Evolutionary conservation across 2,113 vertebrate genomes (phyloP).

Genomic region (Lampris incognitus): DNA sequence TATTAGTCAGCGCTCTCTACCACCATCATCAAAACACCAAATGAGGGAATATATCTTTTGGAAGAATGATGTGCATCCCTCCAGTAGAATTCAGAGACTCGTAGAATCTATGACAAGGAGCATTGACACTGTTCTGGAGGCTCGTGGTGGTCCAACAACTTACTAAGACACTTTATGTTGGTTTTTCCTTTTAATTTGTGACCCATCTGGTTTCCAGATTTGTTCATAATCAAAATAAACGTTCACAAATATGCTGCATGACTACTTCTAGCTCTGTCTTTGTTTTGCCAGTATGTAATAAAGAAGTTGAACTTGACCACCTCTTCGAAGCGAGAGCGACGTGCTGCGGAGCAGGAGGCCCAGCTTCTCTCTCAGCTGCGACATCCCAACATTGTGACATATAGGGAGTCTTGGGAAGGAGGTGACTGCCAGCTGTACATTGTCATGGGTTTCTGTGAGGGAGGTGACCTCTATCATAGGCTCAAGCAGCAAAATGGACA

Average conservation of each 20-base stretch:
- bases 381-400: conserved; percentile 97
- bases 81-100: too few species aligned
- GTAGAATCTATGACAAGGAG: too few species aligned
- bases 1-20: too few species aligned
- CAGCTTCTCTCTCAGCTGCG: conserved; percentile 92
- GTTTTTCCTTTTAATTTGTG: too few species aligned
- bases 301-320: conserved; percentile 93
- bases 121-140: too few species aligned
- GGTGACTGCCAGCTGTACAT: conserved; percentile 92
- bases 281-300: conserved; percentile 89
- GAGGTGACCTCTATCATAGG: conserved; percentile 94
- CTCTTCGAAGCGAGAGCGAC: conserved; percentile 88
- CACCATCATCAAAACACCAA: too few species aligned
- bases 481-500: conserved; percentile 94
- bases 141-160: too few species aligned
- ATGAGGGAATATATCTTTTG: too few species aligned
- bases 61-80: too few species aligned
- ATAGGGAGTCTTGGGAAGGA: conserved; percentile 97
- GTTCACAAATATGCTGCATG: neutral
- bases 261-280: neutral
- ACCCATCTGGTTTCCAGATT: neutral
- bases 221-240: neutral
- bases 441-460: conserved; percentile 98
- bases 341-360: conserved; percentile 94
- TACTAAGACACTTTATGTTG: too few species aligned